Evolutionary conservation across 2,888 invertebrate genomes (phyloP).

Genomic region (Trissonchulus sp.): DNA sequence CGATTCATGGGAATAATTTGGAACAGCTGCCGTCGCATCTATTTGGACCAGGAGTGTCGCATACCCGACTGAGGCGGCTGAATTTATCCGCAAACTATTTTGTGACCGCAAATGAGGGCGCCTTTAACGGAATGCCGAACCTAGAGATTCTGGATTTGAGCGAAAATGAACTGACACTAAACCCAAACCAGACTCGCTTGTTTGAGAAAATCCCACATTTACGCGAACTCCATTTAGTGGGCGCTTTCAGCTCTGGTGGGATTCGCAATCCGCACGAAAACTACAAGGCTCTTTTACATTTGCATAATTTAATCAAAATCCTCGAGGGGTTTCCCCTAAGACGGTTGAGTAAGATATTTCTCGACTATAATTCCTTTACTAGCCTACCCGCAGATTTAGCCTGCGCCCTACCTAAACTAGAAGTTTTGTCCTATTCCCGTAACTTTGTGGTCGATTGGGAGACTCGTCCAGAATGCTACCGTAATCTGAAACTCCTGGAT

Average conservation of each 20-base stretch:
- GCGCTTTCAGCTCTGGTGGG: conserved; percentile 18
- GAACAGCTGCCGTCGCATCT: conserved; percentile 14
- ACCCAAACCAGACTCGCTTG: not conserved
- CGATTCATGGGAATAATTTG: conserved; percentile 24
- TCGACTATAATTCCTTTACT: not conserved
- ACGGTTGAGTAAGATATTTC: not conserved
- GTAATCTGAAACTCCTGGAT: conserved; percentile 6
- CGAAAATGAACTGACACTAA: conserved; percentile 19
- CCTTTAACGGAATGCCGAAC: not conserved
- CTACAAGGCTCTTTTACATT: no score
- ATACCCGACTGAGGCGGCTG: not conserved
- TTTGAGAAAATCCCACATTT: conserved; percentile 8
- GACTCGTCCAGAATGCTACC: not conserved
- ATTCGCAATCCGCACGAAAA: no score
- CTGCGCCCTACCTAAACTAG: not conserved
- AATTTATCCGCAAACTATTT: conserved; percentile 24
- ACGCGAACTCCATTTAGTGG: conserved; percentile 18
- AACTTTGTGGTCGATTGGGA: not conserved
- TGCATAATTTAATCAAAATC: not conserved
- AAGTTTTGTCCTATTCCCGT: not conserved
- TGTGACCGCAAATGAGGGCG: not conserved
- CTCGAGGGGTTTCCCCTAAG: not conserved
- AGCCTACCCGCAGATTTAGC: not conserved
- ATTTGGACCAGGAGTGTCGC: conserved; percentile 12
- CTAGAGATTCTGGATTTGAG: conserved; percentile 22